These are phyloP conservation scores for Ammodytes marinus DNA, from an alignment of 2,113 vertebrate species.

Conservation along the genomic window DNA sequence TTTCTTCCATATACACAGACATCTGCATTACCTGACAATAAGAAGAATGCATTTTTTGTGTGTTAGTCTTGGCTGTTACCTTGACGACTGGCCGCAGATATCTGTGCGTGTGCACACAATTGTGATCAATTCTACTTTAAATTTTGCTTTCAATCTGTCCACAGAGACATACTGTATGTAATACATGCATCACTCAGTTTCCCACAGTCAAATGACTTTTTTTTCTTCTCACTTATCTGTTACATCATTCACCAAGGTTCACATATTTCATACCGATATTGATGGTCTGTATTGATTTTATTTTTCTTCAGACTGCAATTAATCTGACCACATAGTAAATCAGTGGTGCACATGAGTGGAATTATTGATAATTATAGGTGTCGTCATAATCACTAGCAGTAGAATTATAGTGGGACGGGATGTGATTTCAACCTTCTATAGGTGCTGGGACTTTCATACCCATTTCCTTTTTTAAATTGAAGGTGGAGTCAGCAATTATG, in stretches of 20 bases:
- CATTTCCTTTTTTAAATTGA: conserved; percentile 21
- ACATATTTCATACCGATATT: conserved; percentile 1
- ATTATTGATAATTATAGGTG: background rate
- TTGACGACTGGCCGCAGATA: conserved; percentile 68
- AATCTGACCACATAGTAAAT: background rate
- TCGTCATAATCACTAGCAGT: background rate
- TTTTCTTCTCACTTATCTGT: background rate
- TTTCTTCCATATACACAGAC: conserved; percentile 1
- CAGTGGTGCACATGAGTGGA: background rate
- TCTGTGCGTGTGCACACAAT: conserved; percentile 61
- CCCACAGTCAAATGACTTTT: background rate
- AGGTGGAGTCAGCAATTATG: background rate
- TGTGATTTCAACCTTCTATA: background rate
- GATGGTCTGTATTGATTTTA: background rate
- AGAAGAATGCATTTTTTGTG: background rate
- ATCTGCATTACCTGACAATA: background rate
- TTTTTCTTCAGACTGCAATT: background rate
- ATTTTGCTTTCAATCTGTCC: conserved; percentile 41
- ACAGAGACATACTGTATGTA: conserved; percentile 23
- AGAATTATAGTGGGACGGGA: background rate
- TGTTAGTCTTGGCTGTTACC: conserved; percentile 65
- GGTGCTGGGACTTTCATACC: conserved; percentile 14
- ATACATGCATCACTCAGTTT: conserved; percentile 20
- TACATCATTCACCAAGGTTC: conserved; percentile 26
- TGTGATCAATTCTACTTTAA: conserved; percentile 54